A percentile compares a stretch with the other conserved stretches of the same genome.
These are phyloP conservation scores for Nycticebus coucang DNA, from an alignment of 2,113 vertebrate genomes.

Conservation along the genomic window DNA sequence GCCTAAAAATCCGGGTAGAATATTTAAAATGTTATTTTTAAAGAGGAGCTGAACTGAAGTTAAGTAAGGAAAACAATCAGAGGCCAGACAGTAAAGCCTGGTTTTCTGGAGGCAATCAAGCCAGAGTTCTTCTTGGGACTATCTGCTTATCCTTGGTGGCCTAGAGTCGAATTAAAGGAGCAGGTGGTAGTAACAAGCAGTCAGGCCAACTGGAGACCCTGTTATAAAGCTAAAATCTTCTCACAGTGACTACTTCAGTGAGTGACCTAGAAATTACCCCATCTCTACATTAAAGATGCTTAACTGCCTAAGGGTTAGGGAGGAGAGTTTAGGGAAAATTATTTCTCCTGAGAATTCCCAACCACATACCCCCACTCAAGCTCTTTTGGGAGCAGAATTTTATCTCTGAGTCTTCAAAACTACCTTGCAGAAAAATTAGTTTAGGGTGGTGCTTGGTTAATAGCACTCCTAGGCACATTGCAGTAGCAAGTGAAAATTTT, in stretches of 20 bases:
- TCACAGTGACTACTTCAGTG: not conserved
- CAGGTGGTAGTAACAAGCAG: not conserved
- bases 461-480: not conserved
- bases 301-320: not conserved
- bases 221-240: not conserved
- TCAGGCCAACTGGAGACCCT: not conserved
- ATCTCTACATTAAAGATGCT: not conserved
- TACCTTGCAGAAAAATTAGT: not conserved
- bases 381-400: slow-evolving; percentile 12
- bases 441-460: slow-evolving; percentile 8
- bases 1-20: not conserved
- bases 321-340: not conserved
- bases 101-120: slow-evolving; percentile 36
- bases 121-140: not conserved
- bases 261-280: not conserved
- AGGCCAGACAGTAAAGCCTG: not conserved
- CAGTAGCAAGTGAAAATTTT: slow-evolving; percentile 4
- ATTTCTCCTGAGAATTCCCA: slow-evolving; percentile 20
- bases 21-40: slow-evolving; percentile 40
- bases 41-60: not conserved
- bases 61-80: not conserved
- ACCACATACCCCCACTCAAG: not conserved
- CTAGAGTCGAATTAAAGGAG: not conserved
- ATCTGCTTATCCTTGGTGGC: not conserved
- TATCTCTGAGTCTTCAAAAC: slow-evolving; percentile 29